Conservation (phyloP, 2,797 vertebrate genomes). For the Intellagama lesueurii region DNA sequence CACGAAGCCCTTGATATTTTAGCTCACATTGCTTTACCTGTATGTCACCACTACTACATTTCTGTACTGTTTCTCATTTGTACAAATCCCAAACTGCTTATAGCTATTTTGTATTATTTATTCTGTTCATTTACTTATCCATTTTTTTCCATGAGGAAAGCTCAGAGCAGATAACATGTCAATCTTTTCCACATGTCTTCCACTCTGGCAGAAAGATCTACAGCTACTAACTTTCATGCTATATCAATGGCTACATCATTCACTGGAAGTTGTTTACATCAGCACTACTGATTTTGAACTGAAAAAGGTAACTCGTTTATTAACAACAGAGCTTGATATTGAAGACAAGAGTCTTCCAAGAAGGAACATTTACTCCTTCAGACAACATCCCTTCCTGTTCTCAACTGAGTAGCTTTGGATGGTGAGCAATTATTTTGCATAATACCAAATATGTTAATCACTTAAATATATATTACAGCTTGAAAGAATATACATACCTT, state of each 20-base stretch:
- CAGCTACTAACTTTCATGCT: background rate
- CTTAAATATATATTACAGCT: background rate
- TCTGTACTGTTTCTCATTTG: background rate
- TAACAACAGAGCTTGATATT: background rate
- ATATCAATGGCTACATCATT: background rate
- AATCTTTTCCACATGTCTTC: background rate
- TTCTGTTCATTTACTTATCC: background rate
- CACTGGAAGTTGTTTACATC: background rate
- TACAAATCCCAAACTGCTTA: background rate
- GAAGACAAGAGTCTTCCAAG: background rate
- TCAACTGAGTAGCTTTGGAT: background rate
- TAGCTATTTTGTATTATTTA: background rate
- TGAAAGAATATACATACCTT: conserved; percentile 83
- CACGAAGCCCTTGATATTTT: no score
- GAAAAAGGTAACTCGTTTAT: no score
- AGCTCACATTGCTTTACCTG: no score
- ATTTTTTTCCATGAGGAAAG: background rate
- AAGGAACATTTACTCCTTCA: background rate
- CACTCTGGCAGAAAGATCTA: background rate
- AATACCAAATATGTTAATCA: conserved; percentile 16
- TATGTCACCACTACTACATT: background rate
- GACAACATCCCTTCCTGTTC: background rate
- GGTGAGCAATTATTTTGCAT: background rate
- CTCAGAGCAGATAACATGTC: background rate
- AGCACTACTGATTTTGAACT: background rate